A percentile compares a stretch with the other conserved stretches of the same genome.
Conservation (phyloP, 2,888 invertebrate species). For the Junonia oenone region DNA sequence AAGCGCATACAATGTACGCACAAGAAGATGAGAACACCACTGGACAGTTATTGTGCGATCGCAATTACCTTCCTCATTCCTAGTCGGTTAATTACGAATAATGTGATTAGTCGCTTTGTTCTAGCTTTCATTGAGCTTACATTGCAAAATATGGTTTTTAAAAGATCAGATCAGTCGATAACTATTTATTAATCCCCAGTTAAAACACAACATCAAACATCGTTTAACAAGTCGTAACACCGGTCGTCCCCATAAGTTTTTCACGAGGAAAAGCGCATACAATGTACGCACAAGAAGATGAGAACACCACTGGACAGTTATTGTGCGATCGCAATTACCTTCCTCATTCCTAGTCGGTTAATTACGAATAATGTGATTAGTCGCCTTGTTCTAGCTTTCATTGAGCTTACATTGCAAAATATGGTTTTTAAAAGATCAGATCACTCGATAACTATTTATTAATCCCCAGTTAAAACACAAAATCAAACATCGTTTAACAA, state of each 20-base stretch:
- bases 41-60: slow-evolving; percentile 66
- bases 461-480: slow-evolving; percentile 2
- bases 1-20: slow-evolving; percentile 58
- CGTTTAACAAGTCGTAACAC: slow-evolving; percentile 28
- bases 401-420: too few relatives aligned
- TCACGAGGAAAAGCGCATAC: slow-evolving; percentile 69
- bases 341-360: slow-evolving; percentile 52
- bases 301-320: slow-evolving; percentile 69
- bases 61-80: slow-evolving; percentile 52
- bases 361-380: slow-evolving; percentile 33
- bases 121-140: slow-evolving; percentile 15
- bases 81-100: slow-evolving; percentile 37
- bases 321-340: slow-evolving; percentile 45
- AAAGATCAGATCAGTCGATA: not conserved
- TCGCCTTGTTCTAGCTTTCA: slow-evolving; percentile 18
- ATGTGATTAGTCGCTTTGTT: slow-evolving; percentile 20
- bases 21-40: slow-evolving; percentile 64
- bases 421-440: too few relatives aligned
- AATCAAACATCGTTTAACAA: slow-evolving; percentile 26
- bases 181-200: slow-evolving; percentile 9
- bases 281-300: slow-evolving; percentile 60
- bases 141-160: too few relatives aligned
- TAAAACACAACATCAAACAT: slow-evolving; percentile 25
- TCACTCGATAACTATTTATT: slow-evolving; percentile 8
- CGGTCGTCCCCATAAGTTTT: slow-evolving; percentile 54